Base-by-base conservation (phyloP, 2,797 vertebrate genomes). In the Amblyopsis hoosieri region DNA sequence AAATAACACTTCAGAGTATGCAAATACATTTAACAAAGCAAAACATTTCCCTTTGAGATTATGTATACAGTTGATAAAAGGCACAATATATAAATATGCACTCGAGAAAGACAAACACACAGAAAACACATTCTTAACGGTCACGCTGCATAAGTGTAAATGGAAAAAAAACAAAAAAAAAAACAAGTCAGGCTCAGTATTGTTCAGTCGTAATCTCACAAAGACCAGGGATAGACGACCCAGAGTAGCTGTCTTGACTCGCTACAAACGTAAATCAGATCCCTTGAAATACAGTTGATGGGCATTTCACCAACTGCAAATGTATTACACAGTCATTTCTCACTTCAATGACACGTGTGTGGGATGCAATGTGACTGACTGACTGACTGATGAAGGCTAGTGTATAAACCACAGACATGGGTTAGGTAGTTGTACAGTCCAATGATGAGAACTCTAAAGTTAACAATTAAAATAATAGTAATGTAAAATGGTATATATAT, bases 81-180 rank as follows among this genome's bases (percentile, higher is more conserved):
- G 91, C 92, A 93, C 91, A 63, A 85, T 90, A 91, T 90, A 91
- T 91, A 92, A 92, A 92, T 93, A 92, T 84, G 70, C 86, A 79
- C 64, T 70, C 79, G 81, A 78, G 7, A 72, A 63, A 75, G 46
- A 74, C 71, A 71, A 19, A 75, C 64, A 73, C 11, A 69, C 19
- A 56, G 69, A 84, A 62, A 79, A 87, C 83, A 93, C 92, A 92
- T 90, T 91, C 90, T 67, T 83, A 86, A 87, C 78, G 75, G 87
- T 92, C 90, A 75, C 91, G 92, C 91, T 91, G 90, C 88, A 76
- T 80, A 77, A 75, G 67, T 82, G 80, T 73, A 82, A 78, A 81
- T 70, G 78, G 2, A 19, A 74, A 37, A 37, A 37, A 37, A 19
- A 19, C 17, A 4, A 6, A 6, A 33, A 33, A 33, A 37, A 37